Conservation (phyloP, 2,797 vertebrate genomes). For the Premnoplex brunnescens region DNA sequence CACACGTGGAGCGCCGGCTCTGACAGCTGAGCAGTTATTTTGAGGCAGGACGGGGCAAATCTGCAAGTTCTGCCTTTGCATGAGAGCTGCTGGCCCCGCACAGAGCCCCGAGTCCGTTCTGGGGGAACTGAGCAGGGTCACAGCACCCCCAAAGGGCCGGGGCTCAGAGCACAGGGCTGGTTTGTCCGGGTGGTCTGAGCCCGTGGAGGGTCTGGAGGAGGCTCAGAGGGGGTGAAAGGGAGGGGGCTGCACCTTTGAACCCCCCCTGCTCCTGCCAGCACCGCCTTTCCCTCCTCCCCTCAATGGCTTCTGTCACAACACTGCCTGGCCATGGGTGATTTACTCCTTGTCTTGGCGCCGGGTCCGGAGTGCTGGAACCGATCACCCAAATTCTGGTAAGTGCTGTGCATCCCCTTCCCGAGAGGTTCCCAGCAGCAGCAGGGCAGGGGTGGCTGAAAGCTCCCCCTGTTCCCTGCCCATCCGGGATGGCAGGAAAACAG, state of each 20-base stretch:
- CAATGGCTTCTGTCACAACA: background rate
- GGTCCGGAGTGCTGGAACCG: too few relatives aligned
- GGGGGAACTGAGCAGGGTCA: background rate
- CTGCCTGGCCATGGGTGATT: background rate
- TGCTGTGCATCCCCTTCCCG: background rate
- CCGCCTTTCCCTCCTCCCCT: background rate
- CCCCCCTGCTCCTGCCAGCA: background rate
- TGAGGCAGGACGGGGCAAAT: background rate
- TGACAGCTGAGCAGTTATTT: background rate
- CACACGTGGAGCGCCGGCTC: background rate
- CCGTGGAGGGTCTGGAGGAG: background rate
- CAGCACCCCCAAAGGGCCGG: accelerated
- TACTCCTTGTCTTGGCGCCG: background rate
- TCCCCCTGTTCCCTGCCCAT: background rate
- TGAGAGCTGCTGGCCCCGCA: accelerated
- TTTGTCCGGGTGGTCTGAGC: background rate
- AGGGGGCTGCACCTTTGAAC: accelerated
- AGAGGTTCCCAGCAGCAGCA: conserved; percentile 54
- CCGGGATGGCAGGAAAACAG: background rate
- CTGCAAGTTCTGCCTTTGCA: background rate
- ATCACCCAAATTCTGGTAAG: conserved; percentile 33
- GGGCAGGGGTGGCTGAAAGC: background rate
- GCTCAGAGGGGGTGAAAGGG: background rate
- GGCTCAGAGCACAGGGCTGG: background rate
- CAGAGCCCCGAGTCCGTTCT: accelerated